Evolutionary conservation across 1,140 invertebrate genomes (phyloP), one percentile per base, ranked within the genome.

Genomic region (Augochlora pura): DNA sequence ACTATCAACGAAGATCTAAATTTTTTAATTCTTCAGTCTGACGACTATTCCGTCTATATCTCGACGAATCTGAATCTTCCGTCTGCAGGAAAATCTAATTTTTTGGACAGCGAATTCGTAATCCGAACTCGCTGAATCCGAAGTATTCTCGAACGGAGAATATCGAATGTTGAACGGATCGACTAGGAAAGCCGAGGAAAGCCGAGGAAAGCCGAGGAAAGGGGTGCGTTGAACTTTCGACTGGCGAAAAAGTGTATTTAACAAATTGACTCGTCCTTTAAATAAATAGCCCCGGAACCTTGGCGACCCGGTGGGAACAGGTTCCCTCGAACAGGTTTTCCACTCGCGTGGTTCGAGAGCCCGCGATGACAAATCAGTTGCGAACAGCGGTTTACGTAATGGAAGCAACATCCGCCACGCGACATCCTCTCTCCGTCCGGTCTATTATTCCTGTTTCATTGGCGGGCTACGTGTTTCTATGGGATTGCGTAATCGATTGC

Each of bases 371-470:
- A 42, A 77, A 72, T 72, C 68, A 63, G 32, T 32, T 32, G 32
- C 1, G 4, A 32, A 32, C 32, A 32, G 59, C 21, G 63, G 64
- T 72, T 77, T 71, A 77, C 63, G 68, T 77, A 77, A 77, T 38
- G 32, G 49, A 71, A 32, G 76, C 32, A 72, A 77, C 60, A 77
- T 77, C 76, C 76, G 68, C 68, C 76, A 77, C 68, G 68, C 76
- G 76, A 77, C 76, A 72, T 77, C 68, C 68, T 64, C 68, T 64
- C 59, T 16, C 46, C 16, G 46, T 32, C 76, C 14, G 23, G 7
- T 54, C 67, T 64, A 71, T 77, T 77, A 77, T 77, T 63, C 46
- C 32, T 39, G 57, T 77, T 77, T 64, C 59, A 71, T 63, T 59
- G 8, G 12, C 27, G 21, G 63, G 38, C 57, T 21, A 16, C 52